Base-by-base conservation (phyloP, 1,140 invertebrate species). In the Thaumatotibia leucotreta region DNA sequence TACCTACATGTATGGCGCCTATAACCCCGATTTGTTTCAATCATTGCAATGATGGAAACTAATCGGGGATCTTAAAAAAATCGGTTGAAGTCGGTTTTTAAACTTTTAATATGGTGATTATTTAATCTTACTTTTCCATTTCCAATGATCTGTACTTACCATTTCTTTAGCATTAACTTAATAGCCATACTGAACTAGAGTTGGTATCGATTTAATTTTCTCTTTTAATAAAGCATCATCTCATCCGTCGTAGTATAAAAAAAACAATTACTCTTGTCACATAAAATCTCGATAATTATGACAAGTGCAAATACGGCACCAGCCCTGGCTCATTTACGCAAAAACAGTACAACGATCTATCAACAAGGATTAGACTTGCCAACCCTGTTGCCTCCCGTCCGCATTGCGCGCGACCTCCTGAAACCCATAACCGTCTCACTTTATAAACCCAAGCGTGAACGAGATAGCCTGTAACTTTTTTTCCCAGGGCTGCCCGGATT, bases 251-350 rank as follows among this genome's bases (percentile, higher is more conserved):
- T 3, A 17, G 6, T 14, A 17, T 3, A 14, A 39, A 29, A 2
- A 54, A 54, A 54, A 54, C 50, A 54, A 54, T 54, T 27, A 54
- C 11, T 14, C 50, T 11, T 10, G 50, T 54, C 22, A 24, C 23
- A 54, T 27, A 54, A 54, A 54, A 54, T 54, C 23, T 27, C 50
- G 24, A 54, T 54, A 54, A 54, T 54, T 54, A 54, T 54, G 50
- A 54, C 50, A 54, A 54, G 50, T 54, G 50, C 50, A 54, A 54
- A 54, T 54, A 27, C 24, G 24, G 20, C 3, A 11, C 23, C 10
- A 54, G 23, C 11, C 50, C 50, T 24, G 50, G 23, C 50, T 24
- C 50, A 29, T 54, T 54, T 54, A 23, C 4, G 50, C 50, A 54
- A 54, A 54, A 54, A 27, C 50, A 29, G 50, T 14, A 39, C 39